Conservation (phyloP, 30 jellyfish, hydroid and myxozoan species). For the Phacellophora camtschatica region DNA sequence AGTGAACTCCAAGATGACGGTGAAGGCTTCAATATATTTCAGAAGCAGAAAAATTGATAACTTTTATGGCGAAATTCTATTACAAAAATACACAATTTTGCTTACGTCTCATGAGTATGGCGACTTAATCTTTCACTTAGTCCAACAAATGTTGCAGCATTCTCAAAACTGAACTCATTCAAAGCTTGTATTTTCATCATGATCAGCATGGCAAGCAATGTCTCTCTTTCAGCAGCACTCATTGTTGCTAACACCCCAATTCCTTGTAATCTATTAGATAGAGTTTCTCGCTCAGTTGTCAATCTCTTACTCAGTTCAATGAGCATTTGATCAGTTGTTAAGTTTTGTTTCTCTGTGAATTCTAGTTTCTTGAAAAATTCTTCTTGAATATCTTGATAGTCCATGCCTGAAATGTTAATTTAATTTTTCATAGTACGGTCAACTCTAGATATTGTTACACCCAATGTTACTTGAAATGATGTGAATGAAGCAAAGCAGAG, state of each 20-base stretch:
- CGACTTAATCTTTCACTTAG: constrained; percentile 67
- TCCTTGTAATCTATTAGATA: constrained; percentile 72
- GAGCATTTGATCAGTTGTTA: constrained; percentile 73
- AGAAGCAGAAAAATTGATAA: too few species aligned
- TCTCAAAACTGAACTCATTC: constrained; percentile 64
- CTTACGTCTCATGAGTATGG: constrained; percentile 65
- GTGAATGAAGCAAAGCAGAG: too few species aligned
- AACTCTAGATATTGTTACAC: too few species aligned
- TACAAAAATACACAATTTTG: too few species aligned
- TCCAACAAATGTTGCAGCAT: constrained; percentile 77
- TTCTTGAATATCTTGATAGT: constrained; percentile 65
- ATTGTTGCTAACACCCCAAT: constrained; percentile 44
- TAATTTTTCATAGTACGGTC: too few species aligned
- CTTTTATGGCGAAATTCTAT: too few species aligned
- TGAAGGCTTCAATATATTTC: too few species aligned
- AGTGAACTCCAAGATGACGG: too few species aligned
- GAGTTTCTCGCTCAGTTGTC: constrained; percentile 53
- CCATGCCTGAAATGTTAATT: constrained; percentile 68
- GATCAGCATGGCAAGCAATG: constrained; percentile 19
- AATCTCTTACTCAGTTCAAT: constrained; percentile 52
- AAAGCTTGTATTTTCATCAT: constrained; percentile 68
- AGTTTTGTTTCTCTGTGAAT: constrained; percentile 12
- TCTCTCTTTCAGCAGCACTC: constrained; percentile 78
- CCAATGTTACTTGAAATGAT: too few species aligned
- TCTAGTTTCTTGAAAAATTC: constrained; percentile 66